Evolutionary conservation across 1,140 invertebrate genomes (phyloP).

Genomic region (Nylanderia fulva): DNA sequence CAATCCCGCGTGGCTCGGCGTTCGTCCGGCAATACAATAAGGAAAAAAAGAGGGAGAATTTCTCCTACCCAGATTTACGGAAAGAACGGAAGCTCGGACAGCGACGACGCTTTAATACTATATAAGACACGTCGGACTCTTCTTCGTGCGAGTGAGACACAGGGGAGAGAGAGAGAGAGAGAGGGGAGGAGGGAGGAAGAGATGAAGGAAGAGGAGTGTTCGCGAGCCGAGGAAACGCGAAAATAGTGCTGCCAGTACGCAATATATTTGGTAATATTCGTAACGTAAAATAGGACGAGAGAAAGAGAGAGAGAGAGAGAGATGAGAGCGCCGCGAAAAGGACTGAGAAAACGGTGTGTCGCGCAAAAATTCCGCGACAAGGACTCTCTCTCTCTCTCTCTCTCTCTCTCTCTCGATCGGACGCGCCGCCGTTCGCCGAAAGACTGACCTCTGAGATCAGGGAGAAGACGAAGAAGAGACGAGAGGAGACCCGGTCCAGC

Average conservation of each 20-base stretch:
- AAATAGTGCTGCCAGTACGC: conserved; percentile 79
- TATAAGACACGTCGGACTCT: conserved; percentile 35
- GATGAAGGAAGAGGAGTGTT: conserved; percentile 42
- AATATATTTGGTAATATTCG: conserved; percentile 79
- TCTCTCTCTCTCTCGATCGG: conserved; percentile 55
- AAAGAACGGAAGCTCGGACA: conserved; percentile 8
- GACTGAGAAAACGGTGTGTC: conserved; percentile 35
- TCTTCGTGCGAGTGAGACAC: conserved; percentile 46
- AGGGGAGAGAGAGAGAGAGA: conserved; percentile 6
- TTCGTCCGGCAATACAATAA: conserved; percentile 53
- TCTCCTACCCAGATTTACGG: conserved; percentile 35
- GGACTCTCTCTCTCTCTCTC: too few species aligned
- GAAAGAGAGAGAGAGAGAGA: too few species aligned
- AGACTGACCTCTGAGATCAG: conserved; percentile 37
- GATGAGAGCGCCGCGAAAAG: conserved; percentile 29
- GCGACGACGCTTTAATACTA: conserved; percentile 1
- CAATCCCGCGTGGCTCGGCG: conserved; percentile 37
- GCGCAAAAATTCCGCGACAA: not conserved
- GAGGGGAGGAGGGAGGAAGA: not conserved
- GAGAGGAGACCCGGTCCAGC: conserved; percentile 40
- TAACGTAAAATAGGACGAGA: conserved; percentile 66
- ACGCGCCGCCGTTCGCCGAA: conserved; percentile 41
- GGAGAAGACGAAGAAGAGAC: conserved; percentile 12
- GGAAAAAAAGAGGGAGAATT: conserved; percentile 1
- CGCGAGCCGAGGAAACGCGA: conserved; percentile 55